Base-by-base conservation (phyloP, 1,140 invertebrate genomes). In the Parasteatoda tepidariorum region DNA sequence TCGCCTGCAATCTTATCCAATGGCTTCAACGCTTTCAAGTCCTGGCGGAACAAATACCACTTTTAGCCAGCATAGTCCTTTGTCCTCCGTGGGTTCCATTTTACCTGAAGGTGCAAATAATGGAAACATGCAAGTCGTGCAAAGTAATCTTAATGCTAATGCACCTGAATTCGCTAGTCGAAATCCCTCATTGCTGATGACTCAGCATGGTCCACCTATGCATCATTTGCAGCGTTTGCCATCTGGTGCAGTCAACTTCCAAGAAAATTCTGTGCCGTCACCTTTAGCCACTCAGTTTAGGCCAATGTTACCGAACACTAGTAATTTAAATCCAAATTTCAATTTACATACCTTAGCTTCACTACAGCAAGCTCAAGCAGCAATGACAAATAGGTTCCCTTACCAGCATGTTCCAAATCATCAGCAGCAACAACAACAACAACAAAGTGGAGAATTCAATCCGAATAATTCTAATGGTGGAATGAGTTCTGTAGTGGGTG, bases 131-230 rank as follows among this genome's bases (percentile, higher is more conserved):
- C 84, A 81, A 33, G 84, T 85, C 67, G 89, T 91, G 33, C 89
- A 90, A 82, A 96, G 94, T 41, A 91, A 94, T 67, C 91, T 97
- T 67, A 97, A 97, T 90, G 95, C 95, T 1, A 93, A 95, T 86
- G 95, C 95, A 24, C 95, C 95, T 2, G 95, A 96, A 89, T 97
- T 96, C 87, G 92, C 92, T 64, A 85, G 85, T 68, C 83, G 86
- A 54, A n/a, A n/a, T n/a, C 34, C 85, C n/a, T 74, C 81, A 18
- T 22, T 85, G 22, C 33, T 85, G 33, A 78, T 85, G 81, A 61
- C 84, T 24, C 76, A 81, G 22, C 78, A 85, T 24, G 75, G 33
- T 73, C 66, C 70, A 31, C 34, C 64, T 48, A 75, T 79, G 66
- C 66, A 74, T 61, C 83, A 57, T 24, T 31, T 74, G n/a, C 73